Conservation (phyloP, 2,888 invertebrate species). For the Steinernema scapterisci region DNA sequence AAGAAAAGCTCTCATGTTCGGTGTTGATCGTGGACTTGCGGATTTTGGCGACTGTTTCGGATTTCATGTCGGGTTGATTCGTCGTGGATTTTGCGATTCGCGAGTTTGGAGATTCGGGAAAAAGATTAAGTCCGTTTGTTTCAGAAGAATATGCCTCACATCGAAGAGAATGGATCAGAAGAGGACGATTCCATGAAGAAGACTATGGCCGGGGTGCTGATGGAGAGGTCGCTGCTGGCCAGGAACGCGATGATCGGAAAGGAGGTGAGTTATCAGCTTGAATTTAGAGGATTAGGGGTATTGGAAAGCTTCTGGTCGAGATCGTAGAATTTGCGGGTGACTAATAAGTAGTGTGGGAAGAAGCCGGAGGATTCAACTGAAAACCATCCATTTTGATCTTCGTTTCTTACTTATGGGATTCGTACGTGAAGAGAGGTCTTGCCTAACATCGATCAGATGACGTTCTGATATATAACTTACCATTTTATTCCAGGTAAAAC, state of each 20-base stretch:
- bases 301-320: too few relatives aligned
- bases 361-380: too few relatives aligned
- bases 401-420: too few relatives aligned
- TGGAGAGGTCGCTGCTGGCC: neutral
- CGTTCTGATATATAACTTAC: too few relatives aligned
- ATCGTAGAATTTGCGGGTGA: too few relatives aligned
- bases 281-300: neutral
- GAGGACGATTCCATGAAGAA: neutral
- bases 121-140: neutral
- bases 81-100: neutral
- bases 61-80: too few relatives aligned
- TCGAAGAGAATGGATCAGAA: neutral
- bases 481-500: neutral
- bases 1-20: constrained; percentile 6
- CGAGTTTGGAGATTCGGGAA: neutral
- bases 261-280: neutral
- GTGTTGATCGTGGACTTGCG: too few relatives aligned
- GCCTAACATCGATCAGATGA: too few relatives aligned
- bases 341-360: too few relatives aligned
- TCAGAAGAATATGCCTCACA: neutral
- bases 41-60: neutral
- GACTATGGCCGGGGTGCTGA: neutral
- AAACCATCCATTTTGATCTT: too few relatives aligned
- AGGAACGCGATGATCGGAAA: neutral
- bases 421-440: too few relatives aligned